Percentiles rank a stretch among this genome's conserved stretches.
Conservation (phyloP, 2,797 vertebrate genomes). For the Pseudomugil tenellus region DNA sequence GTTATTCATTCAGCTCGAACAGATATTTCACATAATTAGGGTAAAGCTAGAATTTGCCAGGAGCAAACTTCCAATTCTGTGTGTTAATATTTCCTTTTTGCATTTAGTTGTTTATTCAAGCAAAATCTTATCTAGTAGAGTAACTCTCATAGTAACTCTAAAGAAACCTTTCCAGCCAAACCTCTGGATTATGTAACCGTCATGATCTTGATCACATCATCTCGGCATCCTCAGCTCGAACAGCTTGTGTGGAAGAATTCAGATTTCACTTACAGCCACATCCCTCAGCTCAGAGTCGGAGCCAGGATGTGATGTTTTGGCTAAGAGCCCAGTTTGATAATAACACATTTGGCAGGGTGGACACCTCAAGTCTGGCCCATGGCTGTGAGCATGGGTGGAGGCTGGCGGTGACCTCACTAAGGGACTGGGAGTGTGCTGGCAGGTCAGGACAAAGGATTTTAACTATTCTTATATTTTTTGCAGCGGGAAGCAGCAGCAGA, state of each 20-base stretch:
- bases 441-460: conserved; percentile 14
- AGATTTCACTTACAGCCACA: conserved; percentile 33
- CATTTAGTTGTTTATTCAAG: not conserved
- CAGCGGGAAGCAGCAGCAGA: not conserved
- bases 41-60: not conserved
- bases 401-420: conserved; percentile 49
- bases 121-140: not conserved
- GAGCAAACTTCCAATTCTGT: not conserved
- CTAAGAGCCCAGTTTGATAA: conserved; percentile 11
- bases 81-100: not conserved
- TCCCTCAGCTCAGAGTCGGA: conserved; percentile 31
- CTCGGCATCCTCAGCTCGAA: conserved; percentile 14
- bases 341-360: conserved; percentile 35
- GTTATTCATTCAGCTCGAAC: not conserved
- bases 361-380: conserved; percentile 40
- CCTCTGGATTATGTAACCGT: conserved; percentile 43
- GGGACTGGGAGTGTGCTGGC: conserved; percentile 41
- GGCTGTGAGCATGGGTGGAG: conserved; percentile 47
- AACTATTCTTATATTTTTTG: conserved; percentile 15
- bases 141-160: conserved; percentile 1
- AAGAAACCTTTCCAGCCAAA: conserved; percentile 17
- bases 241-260: conserved; percentile 40
- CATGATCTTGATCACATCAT: conserved; percentile 10
- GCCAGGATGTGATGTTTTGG: conserved; percentile 31
- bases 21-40: not conserved